Conservation (phyloP, 1,140 invertebrate species). For the Drosophila mojavensis region DNA sequence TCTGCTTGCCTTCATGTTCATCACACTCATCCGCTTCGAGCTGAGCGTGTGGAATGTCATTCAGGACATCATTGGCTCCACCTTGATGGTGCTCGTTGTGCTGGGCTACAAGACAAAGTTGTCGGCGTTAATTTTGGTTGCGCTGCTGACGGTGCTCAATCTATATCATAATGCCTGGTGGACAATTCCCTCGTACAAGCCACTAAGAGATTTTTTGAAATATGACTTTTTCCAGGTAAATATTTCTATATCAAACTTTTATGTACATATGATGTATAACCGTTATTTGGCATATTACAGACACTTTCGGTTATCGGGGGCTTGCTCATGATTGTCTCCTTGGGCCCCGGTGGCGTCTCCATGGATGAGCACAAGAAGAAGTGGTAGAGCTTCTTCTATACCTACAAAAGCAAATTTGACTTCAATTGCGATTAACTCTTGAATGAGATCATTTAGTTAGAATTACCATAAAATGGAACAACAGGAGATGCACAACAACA, state of each 20-base stretch:
- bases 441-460: conserved; percentile 74
- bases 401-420: conserved; percentile 47
- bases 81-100: conserved; percentile 97
- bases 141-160: conserved; percentile 95
- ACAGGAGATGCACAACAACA: conserved; percentile 65
- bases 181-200: conserved; percentile 96
- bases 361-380: conserved; percentile 99
- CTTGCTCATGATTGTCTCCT: conserved; percentile 98
- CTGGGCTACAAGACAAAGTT: conserved; percentile 99
- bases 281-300: conserved; percentile 86
- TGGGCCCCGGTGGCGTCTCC: conserved; percentile 98
- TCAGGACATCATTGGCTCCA: conserved; percentile 96
- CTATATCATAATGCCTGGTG: conserved; percentile 99
- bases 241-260: not conserved
- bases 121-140: conserved; percentile 96
- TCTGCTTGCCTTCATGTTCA: conserved; percentile 99
- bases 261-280: not conserved
- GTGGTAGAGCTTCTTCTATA: conserved; percentile 88
- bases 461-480: conserved; percentile 79
- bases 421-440: conserved; percentile 69
- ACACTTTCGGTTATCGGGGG: conserved; percentile 99
- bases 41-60: conserved; percentile 94
- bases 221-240: conserved; percentile 99
- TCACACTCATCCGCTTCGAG: conserved; percentile 97
- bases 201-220: conserved; percentile 99